Percentiles rank a stretch among this genome's conserved stretches.
phyloP scores from a whole-genome alignment of 2,797 vertebrate species.

The Sebastes taczanowskii region DNA sequence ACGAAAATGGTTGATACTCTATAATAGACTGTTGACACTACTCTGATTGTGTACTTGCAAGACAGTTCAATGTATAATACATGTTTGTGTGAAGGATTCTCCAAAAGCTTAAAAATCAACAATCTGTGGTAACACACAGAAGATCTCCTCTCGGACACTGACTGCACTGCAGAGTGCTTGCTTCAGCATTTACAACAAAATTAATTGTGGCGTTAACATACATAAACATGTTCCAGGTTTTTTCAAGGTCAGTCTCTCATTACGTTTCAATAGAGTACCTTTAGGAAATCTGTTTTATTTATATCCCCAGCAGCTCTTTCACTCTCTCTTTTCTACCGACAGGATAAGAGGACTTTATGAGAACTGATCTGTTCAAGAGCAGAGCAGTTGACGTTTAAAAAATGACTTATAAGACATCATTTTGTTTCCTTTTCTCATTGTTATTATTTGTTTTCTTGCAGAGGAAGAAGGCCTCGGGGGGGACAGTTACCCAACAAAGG shows the following conservation, averaged over 20 bases:
- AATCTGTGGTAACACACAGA: background rate
- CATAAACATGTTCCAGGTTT: slow-evolving; percentile 25
- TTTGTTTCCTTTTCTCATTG: background rate
- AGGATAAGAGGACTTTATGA: slow-evolving; percentile 9
- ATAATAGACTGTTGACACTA: background rate
- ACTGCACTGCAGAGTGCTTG: background rate
- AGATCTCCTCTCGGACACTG: background rate
- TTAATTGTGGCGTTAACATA: slow-evolving; percentile 30
- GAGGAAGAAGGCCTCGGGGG: slow-evolving; percentile 37
- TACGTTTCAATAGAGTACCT: slow-evolving; percentile 37
- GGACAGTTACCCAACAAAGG: slow-evolving; percentile 28
- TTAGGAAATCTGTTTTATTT: slow-evolving; percentile 43
- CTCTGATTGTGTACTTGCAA: background rate
- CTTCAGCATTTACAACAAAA: slow-evolving; percentile 12
- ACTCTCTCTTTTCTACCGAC: background rate
- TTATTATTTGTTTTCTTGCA: slow-evolving; percentile 51
- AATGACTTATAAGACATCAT: background rate
- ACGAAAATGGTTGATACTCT: too few species aligned
- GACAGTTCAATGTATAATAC: background rate
- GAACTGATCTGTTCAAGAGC: slow-evolving; percentile 2
- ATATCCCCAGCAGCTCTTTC: slow-evolving; percentile 6
- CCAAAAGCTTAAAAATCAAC: background rate
- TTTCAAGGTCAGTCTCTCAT: slow-evolving; percentile 37
- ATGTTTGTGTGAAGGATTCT: background rate
- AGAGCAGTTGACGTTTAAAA: background rate